Evolutionary conservation across 2,113 vertebrate genomes (phyloP), one percentile per base, ranked within the genome.

Genomic region (Amphiprion ocellaris): DNA sequence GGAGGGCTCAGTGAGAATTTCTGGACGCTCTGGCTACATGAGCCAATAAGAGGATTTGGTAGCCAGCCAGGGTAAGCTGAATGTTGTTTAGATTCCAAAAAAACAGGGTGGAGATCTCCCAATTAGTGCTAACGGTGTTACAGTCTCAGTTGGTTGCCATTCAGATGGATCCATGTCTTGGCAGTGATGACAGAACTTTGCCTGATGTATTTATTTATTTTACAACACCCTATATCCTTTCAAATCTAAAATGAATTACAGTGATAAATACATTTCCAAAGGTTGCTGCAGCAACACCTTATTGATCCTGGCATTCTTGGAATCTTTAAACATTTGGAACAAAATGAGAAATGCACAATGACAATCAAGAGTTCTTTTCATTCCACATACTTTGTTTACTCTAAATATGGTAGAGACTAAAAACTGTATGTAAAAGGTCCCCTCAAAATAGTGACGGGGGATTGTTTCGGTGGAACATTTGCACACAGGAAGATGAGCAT

Each of bases 1-100:
- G 72, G 14, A 66, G 26, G 61, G 62, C 41, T 71, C 71, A 66
- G 28, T 53, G 49, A 30, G 30, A 64, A 77, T 85, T 79, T 77
- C 44, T 79, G 53, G 50, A 69, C 79, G 26, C 1, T 67, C 44
- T 77, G 70, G 39, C 55, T 49, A 4, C 41, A 39, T 19, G 28
- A 84, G 49, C 28, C 58, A 55, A 44, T 9, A 10, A 28, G n/a
- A 56, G 61, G 37, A 56, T 65, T 54, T 52, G 52, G 37, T 33
- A 15, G 23, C 17, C n/a, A 79, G 26, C 28, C 33, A 63, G 53
- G n/a, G 4, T 23, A 62, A 65, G n/a, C 69, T 53, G 61, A 17
- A 54, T 17, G 6, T 21, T 28, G 41, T 55, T 71, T 59, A 8
- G 4, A 65, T 61, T 26, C 16, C 10, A 46, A 33, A 74, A 46